phyloP scores from a whole-genome alignment of 2,797 vertebrate species.

The Galagoides demidoff region DNA sequence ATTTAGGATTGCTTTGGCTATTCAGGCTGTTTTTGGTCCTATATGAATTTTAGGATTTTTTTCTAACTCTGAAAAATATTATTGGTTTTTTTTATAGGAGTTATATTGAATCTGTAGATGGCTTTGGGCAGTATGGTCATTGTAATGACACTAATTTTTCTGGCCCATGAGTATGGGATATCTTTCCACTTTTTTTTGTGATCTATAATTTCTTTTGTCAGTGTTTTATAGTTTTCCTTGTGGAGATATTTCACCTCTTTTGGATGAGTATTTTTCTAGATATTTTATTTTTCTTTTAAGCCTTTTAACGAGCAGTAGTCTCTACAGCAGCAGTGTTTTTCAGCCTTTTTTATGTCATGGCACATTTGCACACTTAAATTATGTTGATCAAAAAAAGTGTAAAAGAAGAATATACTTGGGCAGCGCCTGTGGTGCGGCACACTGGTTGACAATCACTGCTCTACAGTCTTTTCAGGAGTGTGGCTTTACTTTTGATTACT shows the following conservation, averaged over 20 bases:
- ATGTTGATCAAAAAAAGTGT: no score
- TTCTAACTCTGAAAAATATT: neutral
- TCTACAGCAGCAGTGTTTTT: neutral
- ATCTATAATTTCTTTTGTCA: neutral
- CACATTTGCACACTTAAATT: no score
- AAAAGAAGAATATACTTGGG: no score
- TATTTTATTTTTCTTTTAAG: constrained; percentile 6
- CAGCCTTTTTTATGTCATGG: no score
- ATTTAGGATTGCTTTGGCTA: neutral
- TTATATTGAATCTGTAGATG: neutral
- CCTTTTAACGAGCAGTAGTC: neutral
- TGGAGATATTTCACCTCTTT: neutral
- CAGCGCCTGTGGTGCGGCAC: no score
- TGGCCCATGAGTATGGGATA: neutral
- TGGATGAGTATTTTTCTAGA: neutral
- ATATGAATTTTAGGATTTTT: neutral
- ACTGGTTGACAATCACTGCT: neutral
- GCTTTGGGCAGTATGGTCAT: neutral
- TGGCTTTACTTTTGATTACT: constrained; percentile 33
- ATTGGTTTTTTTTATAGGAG: neutral
- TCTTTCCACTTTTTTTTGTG: neutral
- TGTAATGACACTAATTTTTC: neutral
- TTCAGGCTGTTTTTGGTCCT: neutral
- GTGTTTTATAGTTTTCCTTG: neutral
- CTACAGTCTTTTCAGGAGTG: neutral